Base-by-base conservation (phyloP, 2,797 vertebrate species). In the Babyrousa celebensis region DNA sequence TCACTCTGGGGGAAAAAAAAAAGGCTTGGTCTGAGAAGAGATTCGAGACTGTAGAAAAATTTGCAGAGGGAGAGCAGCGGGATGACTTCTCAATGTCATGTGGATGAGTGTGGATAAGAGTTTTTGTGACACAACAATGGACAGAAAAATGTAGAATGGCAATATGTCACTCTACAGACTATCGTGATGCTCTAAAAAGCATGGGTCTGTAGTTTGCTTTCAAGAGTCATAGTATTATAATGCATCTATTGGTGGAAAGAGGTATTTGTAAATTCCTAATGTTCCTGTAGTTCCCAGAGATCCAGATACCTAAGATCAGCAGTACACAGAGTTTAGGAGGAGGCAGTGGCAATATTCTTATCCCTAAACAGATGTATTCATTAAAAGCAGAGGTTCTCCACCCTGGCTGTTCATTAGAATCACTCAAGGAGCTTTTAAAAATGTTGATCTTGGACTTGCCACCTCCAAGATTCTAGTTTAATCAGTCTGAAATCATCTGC, bases 31-130 rank as follows among this genome's bases (percentile, higher is more conserved):
- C 74, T 84, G 40, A 74, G 79, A 68, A 68, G 18, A 27, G 25
- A 96, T 78, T 94, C 62, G 67, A 29, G 36, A 65, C 68, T 71
- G 20, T 40, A 91, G 78, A 71, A 86, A 91, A 86, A 79, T 29
- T 43, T 96, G 17, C 29, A 58, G 21, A 83, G 67, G 15, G 15
- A 56, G 17, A 86, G 29, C 54, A 20, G 60, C 40, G 12, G 78
- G 65, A 58, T 60, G 71, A 70, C 83, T 94, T 86, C 72, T 75
- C 27, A 89, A 91, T 90, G 67, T 32, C 80, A n/a, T 4, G 8
- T 80, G 87, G 75, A 17, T 86, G 40, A 56, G 52, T 14, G n/a
- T 78, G 29, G n/a, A 32, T 56, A 7, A 83, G n/a, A 83, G n/a
- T 93, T 85, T 93, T 65, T 40, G 32, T 89, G 79, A 60, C 48